A percentile compares a stretch with the other conserved stretches of the same genome.
These are phyloP conservation scores for Pitta sordida DNA, from an alignment of 2,113 vertebrate genomes.

Conservation along the genomic window DNA sequence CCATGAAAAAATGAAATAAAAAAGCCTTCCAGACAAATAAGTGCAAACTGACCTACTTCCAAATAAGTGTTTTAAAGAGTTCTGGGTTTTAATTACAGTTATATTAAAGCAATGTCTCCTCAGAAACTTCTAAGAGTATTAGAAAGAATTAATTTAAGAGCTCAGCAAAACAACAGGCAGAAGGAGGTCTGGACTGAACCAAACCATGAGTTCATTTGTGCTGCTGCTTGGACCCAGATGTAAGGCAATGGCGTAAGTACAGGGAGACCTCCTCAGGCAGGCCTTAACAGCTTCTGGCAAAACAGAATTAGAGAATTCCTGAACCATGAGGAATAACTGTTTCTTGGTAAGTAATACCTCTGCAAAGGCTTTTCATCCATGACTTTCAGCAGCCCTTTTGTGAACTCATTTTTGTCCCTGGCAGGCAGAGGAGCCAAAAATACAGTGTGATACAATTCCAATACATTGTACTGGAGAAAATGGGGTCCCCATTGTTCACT, in stretches of 20 bases:
- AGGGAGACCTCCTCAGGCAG: not conserved
- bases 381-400: not conserved
- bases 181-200: not conserved
- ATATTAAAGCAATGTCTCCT: constrained; percentile 56
- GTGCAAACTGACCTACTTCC: constrained; percentile 62
- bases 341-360: not conserved
- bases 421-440: not conserved
- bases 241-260: not conserved
- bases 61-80: constrained; percentile 58
- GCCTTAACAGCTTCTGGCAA: not conserved
- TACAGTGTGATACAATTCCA: not conserved
- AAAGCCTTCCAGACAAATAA: constrained; percentile 66
- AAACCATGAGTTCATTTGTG: not conserved
- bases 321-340: not conserved
- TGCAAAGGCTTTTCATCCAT: not conserved
- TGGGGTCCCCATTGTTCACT: rapidly evolving
- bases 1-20: not conserved
- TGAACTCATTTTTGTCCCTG: not conserved
- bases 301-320: not conserved
- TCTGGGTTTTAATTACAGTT: constrained; percentile 64
- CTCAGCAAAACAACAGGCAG: not conserved
- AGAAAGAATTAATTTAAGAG: constrained; percentile 63
- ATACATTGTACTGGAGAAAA: rapidly evolving
- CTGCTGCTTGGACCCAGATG: not conserved
- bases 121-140: constrained; percentile 69